Base-by-base conservation (phyloP, 2,888 invertebrate species). In the Plebejus argus region DNA sequence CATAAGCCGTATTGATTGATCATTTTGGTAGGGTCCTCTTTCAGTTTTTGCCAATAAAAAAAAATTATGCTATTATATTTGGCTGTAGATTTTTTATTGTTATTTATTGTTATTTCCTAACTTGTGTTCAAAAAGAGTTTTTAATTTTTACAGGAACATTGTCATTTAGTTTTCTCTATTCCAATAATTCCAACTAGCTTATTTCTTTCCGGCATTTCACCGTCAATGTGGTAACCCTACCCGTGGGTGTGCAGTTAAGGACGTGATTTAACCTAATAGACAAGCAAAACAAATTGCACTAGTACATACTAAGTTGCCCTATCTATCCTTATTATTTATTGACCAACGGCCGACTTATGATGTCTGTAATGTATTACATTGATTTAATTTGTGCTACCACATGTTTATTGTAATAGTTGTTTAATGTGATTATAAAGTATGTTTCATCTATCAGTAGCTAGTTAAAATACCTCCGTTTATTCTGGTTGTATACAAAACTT, bases 181-280 rank as follows among this genome's bases (percentile, higher is more conserved):
- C 45, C 3, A 45, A 45, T 10, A 45, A 45, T 10, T 53, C 18
- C 53, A 18, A 53, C 15, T 5, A 53, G 18, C 18, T 18, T 53
- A 53, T 53, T 53, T 53, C 15, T 58, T 20, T 58, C 58, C 15
- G 1, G 28, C 28, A 3, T 66, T 66, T 66, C 28, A 12, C 6
- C 15, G 15, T 28, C 28, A 66, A 33, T 15, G 66, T 66, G 66
- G 28, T 5, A 66, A 28, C 33, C 66, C 66, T 66, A 28, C 28
- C 15, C 72, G 77, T 77, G 77, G 77, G 77, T 56, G 74, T 74
- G 74, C 49, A 74, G 74, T 74, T 49, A 23, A 72, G 72, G 77
- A 77, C 72, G 58, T 77, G 77, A 77, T 77, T 77, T 72, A 61
- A 56, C 56, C 39, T 77, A 77, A 77, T 77, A 72, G 77, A 77